Evolutionary conservation across 2,113 vertebrate species (phyloP).

Genomic region (Callospermophilus lateralis): DNA sequence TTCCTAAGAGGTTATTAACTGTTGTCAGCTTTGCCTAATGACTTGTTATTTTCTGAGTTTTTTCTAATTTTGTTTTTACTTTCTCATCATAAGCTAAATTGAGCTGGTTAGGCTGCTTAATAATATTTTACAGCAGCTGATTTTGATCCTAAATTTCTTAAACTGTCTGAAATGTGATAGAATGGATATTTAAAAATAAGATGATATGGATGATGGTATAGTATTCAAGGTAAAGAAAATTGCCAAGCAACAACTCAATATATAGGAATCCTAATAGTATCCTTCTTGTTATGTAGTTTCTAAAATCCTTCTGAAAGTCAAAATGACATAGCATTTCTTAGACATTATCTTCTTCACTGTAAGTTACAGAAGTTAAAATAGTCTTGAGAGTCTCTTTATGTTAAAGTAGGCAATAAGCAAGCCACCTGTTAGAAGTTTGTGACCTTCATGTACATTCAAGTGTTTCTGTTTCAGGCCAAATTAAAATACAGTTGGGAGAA

Average conservation of each 20-base stretch:
- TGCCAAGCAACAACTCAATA: background rate
- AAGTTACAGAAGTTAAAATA: background rate
- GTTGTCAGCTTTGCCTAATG: background rate
- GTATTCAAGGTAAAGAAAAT: background rate
- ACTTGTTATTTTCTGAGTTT: background rate
- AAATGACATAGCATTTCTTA: background rate
- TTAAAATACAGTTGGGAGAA: background rate
- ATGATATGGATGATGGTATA: background rate
- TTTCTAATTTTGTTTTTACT: background rate
- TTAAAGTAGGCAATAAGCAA: background rate
- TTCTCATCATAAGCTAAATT: background rate
- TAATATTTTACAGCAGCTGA: background rate
- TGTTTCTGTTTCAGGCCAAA: conserved; percentile 4
- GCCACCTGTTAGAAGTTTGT: background rate
- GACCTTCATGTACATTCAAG: background rate
- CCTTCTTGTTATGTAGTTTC: background rate
- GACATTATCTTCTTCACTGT: background rate
- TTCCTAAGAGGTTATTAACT: background rate
- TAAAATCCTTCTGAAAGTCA: background rate
- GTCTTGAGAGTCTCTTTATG: background rate
- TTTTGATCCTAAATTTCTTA: background rate
- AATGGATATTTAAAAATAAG: background rate
- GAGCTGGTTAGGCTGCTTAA: background rate
- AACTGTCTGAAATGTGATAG: background rate
- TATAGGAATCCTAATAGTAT: background rate